Evolutionary conservation across 2,888 invertebrate species (phyloP).

Genomic region (Morpho deidamia): DNA sequence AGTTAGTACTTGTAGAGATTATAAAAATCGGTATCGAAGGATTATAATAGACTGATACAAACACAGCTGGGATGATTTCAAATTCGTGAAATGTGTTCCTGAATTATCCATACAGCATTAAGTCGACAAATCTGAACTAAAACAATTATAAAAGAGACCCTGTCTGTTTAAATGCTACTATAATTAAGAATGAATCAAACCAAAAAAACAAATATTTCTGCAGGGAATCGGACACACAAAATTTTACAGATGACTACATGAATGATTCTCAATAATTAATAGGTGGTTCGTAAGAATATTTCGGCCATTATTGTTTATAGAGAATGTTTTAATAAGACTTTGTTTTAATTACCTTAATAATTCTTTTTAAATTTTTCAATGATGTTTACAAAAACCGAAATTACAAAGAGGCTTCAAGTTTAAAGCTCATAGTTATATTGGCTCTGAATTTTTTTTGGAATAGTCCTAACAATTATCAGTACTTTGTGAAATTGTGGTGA

Average conservation of each 20-base stretch:
- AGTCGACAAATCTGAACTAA: constrained; percentile 1
- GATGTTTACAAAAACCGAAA: too few relatives aligned
- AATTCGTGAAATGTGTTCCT: constrained; percentile 8
- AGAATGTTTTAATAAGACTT: too few relatives aligned
- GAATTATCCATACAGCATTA: constrained; percentile 7
- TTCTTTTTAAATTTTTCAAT: too few relatives aligned
- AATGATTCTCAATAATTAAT: neutral
- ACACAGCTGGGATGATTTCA: constrained; percentile 11
- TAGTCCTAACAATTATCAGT: too few relatives aligned
- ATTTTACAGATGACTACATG: neutral
- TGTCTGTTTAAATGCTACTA: constrained; percentile 9
- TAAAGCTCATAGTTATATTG: too few relatives aligned
- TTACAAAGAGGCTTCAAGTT: too few relatives aligned
- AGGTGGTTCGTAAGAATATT: neutral
- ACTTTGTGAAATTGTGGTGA: too few relatives aligned
- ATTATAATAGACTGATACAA: constrained; percentile 14
- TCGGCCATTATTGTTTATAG: too few relatives aligned
- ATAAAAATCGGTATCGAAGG: constrained; percentile 11
- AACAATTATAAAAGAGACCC: constrained; percentile 4
- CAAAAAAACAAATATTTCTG: constrained; percentile 4
- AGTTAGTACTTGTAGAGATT: too few relatives aligned
- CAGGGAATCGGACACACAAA: constrained; percentile 5
- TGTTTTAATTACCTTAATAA: too few relatives aligned
- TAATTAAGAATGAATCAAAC: constrained; percentile 8
- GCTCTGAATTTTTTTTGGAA: too few relatives aligned